phyloP scores from a whole-genome alignment of 2,113 vertebrate genomes.

The Neolamprologus variostigma region DNA sequence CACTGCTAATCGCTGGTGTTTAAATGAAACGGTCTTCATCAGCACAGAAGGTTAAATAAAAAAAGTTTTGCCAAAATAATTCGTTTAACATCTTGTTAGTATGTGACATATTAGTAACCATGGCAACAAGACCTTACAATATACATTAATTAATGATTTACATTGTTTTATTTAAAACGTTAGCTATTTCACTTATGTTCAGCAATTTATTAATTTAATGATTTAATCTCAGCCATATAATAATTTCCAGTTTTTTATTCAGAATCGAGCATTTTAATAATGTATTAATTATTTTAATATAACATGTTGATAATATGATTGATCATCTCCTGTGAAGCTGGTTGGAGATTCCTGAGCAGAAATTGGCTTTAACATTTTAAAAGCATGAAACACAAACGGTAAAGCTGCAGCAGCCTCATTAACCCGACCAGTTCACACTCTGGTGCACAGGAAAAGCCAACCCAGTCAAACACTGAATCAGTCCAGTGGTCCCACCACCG shows the following conservation, averaged over 20 bases:
- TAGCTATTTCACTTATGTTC: not conserved
- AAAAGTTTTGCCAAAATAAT: not conserved
- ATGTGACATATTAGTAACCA: not conserved
- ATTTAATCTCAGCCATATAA: not conserved
- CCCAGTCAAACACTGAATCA: not conserved
- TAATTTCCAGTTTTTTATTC: not conserved
- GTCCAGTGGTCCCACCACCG: conserved; percentile 4
- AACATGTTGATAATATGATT: accelerated
- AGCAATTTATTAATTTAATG: not conserved
- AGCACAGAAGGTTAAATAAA: not conserved
- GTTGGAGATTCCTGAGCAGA: not conserved
- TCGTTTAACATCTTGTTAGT: accelerated
- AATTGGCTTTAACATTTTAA: not conserved
- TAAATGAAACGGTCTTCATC: accelerated
- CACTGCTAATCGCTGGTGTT: accelerated
- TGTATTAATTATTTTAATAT: not conserved
- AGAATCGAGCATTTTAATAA: not conserved
- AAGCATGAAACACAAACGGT: not conserved
- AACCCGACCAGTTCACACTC: not conserved
- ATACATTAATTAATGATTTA: not conserved
- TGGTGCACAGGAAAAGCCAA: not conserved
- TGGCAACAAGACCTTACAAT: not conserved
- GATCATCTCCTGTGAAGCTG: not conserved
- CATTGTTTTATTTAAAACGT: not conserved
- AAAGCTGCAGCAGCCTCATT: not conserved